Conservation (phyloP, 2,797 vertebrate species). For the Arrhamphus sclerolepis region DNA sequence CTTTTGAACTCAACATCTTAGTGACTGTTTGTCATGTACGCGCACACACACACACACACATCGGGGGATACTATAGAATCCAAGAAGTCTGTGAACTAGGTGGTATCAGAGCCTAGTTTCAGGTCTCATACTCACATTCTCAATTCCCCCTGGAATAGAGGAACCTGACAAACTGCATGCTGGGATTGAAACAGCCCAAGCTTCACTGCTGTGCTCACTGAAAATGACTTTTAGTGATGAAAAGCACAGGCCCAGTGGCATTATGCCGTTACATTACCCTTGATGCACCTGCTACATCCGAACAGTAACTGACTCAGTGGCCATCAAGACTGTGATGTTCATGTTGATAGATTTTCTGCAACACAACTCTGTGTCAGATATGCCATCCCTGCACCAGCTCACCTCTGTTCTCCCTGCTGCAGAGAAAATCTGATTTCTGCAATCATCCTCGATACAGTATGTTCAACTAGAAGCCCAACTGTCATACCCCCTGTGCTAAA, state of each 20-base stretch:
- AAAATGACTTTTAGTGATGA: conserved; percentile 5
- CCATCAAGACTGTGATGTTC: conserved; percentile 23
- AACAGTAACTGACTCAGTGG: conserved; percentile 18
- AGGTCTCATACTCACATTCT: conserved; percentile 75
- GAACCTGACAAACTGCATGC: conserved; percentile 63
- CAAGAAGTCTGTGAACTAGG: conserved; percentile 57
- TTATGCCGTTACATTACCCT: neutral
- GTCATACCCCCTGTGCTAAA: conserved; percentile 53
- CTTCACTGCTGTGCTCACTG: conserved; percentile 5
- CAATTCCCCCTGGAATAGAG: conserved; percentile 82
- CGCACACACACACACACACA: conserved; percentile 15
- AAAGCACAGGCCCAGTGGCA: neutral
- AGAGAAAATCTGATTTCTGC: conserved; percentile 37
- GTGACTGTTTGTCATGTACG: conserved; percentile 11
- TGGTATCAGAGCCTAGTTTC: conserved; percentile 77
- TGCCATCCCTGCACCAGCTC: conserved; percentile 7
- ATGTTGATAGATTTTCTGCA: conserved; percentile 15
- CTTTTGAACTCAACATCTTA: conserved; percentile 3
- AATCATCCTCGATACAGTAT: conserved; percentile 37
- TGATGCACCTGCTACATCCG: conserved; percentile 21
- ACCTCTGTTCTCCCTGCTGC: conserved; percentile 19
- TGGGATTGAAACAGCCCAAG: conserved; percentile 56
- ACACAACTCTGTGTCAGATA: conserved; percentile 26
- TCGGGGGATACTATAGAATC: conserved; percentile 70
- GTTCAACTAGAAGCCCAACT: conserved; percentile 46